phyloP scores from a whole-genome alignment of 2,888 invertebrate genomes.

The Ceraclea dissimilis region DNA sequence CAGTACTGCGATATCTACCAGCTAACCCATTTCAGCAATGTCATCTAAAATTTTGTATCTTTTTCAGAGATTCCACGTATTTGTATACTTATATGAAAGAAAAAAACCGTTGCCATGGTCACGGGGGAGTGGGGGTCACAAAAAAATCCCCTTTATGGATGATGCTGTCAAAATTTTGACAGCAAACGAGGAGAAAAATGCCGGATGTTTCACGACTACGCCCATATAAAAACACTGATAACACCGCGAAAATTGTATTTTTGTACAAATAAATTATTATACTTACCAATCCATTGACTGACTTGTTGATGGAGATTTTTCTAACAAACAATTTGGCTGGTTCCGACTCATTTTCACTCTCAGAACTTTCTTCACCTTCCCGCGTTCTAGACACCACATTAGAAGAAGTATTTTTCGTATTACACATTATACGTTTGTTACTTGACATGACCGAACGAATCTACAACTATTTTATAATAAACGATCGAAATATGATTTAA shows the following conservation, averaged over 20 bases:
- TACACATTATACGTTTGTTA: not conserved
- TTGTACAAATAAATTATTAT: not conserved
- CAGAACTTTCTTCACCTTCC: constrained; percentile 48
- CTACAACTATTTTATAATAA: not conserved
- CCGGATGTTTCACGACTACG: not conserved
- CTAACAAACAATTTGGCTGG: constrained; percentile 68
- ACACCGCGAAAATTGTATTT: not conserved
- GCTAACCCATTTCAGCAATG: too few species aligned
- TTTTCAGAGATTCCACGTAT: too few species aligned
- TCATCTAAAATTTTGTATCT: too few species aligned
- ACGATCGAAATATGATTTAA: not conserved
- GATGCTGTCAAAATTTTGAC: not conserved
- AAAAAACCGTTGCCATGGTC: too few species aligned
- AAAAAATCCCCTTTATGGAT: too few species aligned
- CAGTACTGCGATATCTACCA: too few species aligned
- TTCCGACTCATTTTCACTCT: constrained; percentile 78
- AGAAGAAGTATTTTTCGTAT: not conserved
- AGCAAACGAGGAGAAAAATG: not conserved
- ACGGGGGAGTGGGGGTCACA: too few species aligned
- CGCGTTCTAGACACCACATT: constrained; percentile 28
- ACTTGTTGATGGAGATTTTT: constrained; percentile 75
- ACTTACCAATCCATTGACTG: constrained; percentile 71
- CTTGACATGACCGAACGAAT: not conserved
- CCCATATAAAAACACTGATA: not conserved
- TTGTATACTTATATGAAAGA: too few species aligned